Base-by-base conservation (phyloP, 2,888 invertebrate genomes). In the Pristionchus mayeri region DNA sequence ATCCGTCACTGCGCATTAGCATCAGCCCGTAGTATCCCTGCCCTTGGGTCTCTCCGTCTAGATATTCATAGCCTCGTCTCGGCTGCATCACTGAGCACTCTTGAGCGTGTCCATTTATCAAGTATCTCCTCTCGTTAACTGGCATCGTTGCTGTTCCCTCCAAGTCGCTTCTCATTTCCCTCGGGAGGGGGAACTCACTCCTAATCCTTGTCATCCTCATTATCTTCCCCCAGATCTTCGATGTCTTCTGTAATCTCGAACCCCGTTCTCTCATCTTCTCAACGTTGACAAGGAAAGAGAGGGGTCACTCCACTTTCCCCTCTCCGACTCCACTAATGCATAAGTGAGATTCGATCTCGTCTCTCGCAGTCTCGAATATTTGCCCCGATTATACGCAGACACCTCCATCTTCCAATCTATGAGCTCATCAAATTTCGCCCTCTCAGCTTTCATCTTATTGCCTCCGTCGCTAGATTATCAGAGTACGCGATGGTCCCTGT, bases 381-480 rank as follows among this genome's bases (percentile, higher is more conserved):
- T 60, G 57, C 27, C 13, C 44, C 60, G 60, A 60, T 60, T 60
- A 60, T 60, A 57, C 57, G 57, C 57, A 24, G 3, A n/a, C 60
- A 27, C 6, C 57, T 57, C 37, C 37, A 37, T 24, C 40, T 71
- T 71, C 71, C 71, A 71, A 71, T 71, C n/a, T 44, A 13, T 71
- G 71, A 71, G 71, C 71, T 71, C 71, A 40, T 44, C 71, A 37
- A 71, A 71, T 71, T 71, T 71, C 71, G 40, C 0, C 40, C 16
- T 71, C 40, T 21, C 37, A n/a, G 7, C 67, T 71, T 21, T 44
- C 24, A 24, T 57, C 24, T n/a, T 6, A 18, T 1, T 57, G 3
- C 24, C 57, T 57, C 34, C 27, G 21, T 57, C 57, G 24, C 52
- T 0, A 2, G 21, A 0, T 0, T 21, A n/a, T 21, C 24, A 21